A percentile compares a stretch with the other conserved stretches of the same genome.
These are phyloP conservation scores for Pao palembangensis DNA, from an alignment of 2,113 vertebrate genomes.

Conservation along the genomic window DNA sequence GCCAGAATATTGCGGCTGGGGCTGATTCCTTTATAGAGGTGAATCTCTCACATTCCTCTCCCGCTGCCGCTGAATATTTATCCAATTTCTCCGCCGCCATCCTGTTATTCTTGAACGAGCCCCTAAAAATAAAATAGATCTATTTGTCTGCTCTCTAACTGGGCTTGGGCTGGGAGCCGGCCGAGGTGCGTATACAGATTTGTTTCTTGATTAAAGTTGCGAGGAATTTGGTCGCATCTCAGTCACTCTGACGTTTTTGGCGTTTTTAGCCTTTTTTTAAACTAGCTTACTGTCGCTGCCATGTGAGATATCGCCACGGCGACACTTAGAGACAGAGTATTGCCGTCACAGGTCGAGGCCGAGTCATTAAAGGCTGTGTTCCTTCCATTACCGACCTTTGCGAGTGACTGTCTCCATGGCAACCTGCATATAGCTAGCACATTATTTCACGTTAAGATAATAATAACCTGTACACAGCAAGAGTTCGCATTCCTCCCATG, in stretches of 20 bases:
- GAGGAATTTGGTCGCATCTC: no score
- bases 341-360: constrained; percentile 13
- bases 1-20: constrained; percentile 32
- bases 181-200: constrained; percentile 41
- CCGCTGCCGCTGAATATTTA: constrained; percentile 52
- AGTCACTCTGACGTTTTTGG: no score
- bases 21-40: constrained; percentile 43
- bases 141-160: constrained; percentile 43
- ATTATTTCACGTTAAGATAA: no score
- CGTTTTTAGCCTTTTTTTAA: no score
- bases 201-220: constrained; percentile 12
- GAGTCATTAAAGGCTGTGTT: constrained; percentile 17
- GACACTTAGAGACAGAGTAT: not conserved
- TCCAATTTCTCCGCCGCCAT: constrained; percentile 42
- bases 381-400: constrained; percentile 30
- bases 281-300: not conserved
- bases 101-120: constrained; percentile 39
- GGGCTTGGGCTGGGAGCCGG: constrained; percentile 16
- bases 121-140: constrained; percentile 48
- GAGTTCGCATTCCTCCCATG: no score
- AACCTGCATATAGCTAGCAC: constrained; percentile 4
- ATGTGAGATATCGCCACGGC: not conserved
- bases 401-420: constrained; percentile 36
- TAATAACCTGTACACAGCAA: no score
- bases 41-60: constrained; percentile 49